A percentile compares a stretch with the other conserved stretches of the same genome.
phyloP scores from a whole-genome alignment of 2,888 invertebrate genomes.

The Drosophila koepferae region DNA sequence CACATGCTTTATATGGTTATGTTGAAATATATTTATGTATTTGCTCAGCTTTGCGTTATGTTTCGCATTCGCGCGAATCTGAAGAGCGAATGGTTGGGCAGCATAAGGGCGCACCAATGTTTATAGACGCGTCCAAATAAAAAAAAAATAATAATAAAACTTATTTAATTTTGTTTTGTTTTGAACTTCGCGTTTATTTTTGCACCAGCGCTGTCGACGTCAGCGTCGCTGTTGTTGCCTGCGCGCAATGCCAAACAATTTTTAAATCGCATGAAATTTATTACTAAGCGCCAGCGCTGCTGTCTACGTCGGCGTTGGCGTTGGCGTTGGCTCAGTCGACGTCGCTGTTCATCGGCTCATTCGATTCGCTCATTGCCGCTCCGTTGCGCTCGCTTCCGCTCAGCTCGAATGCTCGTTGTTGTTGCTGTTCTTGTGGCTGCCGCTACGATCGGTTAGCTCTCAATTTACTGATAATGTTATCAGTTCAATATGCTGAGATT shows the following conservation, averaged over 20 bases:
- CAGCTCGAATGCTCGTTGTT: constrained; percentile 11
- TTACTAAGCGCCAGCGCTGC: constrained; percentile 34
- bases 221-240: constrained; percentile 53
- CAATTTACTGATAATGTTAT: constrained; percentile 48
- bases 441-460: constrained; percentile 34
- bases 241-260: constrained; percentile 73
- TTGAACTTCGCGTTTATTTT: constrained; percentile 22
- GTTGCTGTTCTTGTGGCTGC: not conserved
- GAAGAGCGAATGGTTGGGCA: constrained; percentile 70
- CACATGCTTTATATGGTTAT: constrained; percentile 36
- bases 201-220: constrained; percentile 60
- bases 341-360: constrained; percentile 22
- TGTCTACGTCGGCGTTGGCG: constrained; percentile 26
- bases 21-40: not conserved
- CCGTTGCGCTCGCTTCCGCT: constrained; percentile 52
- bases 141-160: not conserved
- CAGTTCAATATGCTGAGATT: constrained; percentile 18
- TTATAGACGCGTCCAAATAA: constrained; percentile 61
- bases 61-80: constrained; percentile 47
- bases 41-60: constrained; percentile 31
- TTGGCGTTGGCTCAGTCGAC: constrained; percentile 3
- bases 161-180: constrained; percentile 7
- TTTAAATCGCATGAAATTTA: constrained; percentile 72
- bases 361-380: constrained; percentile 46
- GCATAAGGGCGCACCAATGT: constrained; percentile 68